These are phyloP conservation scores for Phalacrocorax carbo DNA, from an alignment of 2,113 vertebrate genomes.

Conservation along the genomic window DNA sequence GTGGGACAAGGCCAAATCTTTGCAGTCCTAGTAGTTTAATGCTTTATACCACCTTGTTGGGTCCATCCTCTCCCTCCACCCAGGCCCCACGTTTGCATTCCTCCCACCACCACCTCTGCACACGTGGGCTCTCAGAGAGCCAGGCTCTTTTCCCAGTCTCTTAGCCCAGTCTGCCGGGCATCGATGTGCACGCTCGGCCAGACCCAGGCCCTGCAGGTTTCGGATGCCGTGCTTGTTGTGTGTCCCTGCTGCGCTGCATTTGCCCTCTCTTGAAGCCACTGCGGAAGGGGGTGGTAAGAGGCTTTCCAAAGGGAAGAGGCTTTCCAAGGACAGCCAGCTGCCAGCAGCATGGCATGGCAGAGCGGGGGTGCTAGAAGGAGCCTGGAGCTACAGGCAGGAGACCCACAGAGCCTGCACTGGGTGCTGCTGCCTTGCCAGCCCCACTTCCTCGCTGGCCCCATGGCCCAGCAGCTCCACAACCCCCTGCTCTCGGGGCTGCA, in stretches of 20 bases:
- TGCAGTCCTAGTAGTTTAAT: not conserved
- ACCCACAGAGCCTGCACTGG: accelerated
- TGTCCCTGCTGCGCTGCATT: not conserved
- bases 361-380: not conserved
- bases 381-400: not conserved
- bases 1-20: not conserved
- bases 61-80: not conserved
- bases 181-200: accelerated
- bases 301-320: not conserved
- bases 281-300: not conserved
- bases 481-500: not conserved
- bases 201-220: not conserved
- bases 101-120: not conserved
- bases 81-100: not conserved
- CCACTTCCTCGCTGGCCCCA: accelerated
- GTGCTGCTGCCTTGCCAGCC: not conserved
- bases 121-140: not conserved
- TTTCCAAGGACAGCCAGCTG: not conserved
- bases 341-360: not conserved
- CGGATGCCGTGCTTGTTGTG: not conserved
- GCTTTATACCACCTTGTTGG: not conserved
- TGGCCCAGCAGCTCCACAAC: not conserved
- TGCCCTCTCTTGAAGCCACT: not conserved
- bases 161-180: not conserved
- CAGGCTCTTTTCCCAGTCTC: not conserved